Base-by-base conservation (phyloP, 2,113 vertebrate genomes). In the Notothenia rossii region DNA sequence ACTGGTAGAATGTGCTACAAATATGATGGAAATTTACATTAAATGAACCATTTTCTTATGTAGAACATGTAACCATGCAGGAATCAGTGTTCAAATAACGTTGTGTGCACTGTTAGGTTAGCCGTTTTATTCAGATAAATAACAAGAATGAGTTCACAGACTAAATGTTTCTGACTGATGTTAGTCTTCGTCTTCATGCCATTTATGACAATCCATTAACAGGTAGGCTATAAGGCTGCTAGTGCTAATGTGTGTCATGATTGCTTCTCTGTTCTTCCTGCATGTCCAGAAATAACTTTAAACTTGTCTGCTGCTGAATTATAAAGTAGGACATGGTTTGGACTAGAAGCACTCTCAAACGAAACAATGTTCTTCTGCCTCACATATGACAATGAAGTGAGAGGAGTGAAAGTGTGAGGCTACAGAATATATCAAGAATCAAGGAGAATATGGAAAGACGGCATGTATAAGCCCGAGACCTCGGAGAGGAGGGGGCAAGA, bases 231-330 rank as follows among this genome's bases (percentile, higher is more conserved):
- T 29, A 78, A 80, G 46, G 66, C 79, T 87, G 48, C 81, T 58
- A 74, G 78, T 87, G 48, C 81, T 58, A 74, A 80, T 77, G 74
- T 89, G 68, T 88, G 80, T 87, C 84, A 85, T 46, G 49, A 77
- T 67, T 63, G 22, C 59, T 45, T 61, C 36, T 75, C 22, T 59
- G 65, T 83, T 89, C 77, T 87, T 69, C 75, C 48, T 63, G 60
- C 79, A 53, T 82, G 81, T 83, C 81, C 86, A 89, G 81, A 85
- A 93, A 92, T 91, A 93, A 85, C 88, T 83, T 73, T 33, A 60
- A 64, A 68, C 74, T 87, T 72, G 82, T 88, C 51, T 10, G 4
- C 50, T 66, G 65, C 72, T 93, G 72, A 91, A 92, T 92, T 86
- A 91, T 91, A 63, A 85, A 91, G 65, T 10, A 48, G 46, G 70